phyloP scores from a whole-genome alignment of 2,888 invertebrate species.

The Ennomos fuscantarius region DNA sequence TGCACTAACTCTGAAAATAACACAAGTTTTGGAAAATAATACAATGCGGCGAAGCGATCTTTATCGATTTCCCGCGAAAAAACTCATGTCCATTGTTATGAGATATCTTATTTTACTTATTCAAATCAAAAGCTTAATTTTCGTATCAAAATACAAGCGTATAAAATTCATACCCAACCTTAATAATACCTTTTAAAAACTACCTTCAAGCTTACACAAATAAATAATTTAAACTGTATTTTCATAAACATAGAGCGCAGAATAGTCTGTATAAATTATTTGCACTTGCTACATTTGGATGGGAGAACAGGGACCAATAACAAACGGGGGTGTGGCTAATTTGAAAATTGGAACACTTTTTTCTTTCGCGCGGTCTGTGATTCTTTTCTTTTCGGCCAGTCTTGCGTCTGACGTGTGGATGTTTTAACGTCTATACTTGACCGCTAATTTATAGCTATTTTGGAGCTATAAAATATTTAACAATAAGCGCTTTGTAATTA shows the following conservation, averaged over 20 bases:
- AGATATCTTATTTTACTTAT: conserved; percentile 37
- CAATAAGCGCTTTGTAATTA: background rate
- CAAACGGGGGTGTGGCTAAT: conserved; percentile 77
- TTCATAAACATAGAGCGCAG: background rate
- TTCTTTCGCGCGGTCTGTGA: conserved; percentile 54
- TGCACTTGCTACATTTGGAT: conserved; percentile 44
- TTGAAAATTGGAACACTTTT: conserved; percentile 78
- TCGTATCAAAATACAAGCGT: conserved; percentile 50
- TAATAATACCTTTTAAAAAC: conserved; percentile 27
- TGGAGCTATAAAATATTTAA: no score
- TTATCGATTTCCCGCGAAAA: no score
- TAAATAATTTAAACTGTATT: conserved; percentile 21
- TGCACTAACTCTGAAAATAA: no score
- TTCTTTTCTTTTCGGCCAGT: conserved; percentile 63
- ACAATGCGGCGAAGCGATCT: no score
- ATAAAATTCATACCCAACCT: conserved; percentile 58
- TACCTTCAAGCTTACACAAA: background rate
- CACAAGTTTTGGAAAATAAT: no score
- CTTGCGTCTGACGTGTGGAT: conserved; percentile 43
- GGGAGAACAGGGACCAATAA: conserved; percentile 66
- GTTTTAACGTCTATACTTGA: conserved; percentile 34
- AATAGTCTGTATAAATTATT: conserved; percentile 14
- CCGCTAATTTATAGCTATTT: conserved; percentile 18
- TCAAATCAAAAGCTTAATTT: conserved; percentile 41
- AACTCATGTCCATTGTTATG: conserved; percentile 10